Conservation (phyloP, 2,113 vertebrate species). For the Nibea albiflora region DNA sequence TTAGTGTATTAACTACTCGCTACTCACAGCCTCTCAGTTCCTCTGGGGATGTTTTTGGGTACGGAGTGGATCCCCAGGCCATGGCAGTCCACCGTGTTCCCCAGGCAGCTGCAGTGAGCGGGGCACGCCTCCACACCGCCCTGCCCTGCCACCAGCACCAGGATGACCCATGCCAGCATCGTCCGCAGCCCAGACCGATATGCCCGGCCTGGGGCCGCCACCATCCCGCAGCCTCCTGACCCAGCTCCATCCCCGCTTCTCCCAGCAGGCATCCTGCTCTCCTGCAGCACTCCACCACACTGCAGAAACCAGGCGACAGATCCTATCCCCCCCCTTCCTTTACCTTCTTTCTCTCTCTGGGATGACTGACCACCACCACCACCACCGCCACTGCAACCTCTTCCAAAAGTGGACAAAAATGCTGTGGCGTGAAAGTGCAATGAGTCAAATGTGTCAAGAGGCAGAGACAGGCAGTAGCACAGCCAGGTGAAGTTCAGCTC, state of each 20-base stretch:
- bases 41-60: constrained; percentile 91
- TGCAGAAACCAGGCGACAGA: constrained; percentile 44
- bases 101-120: constrained; percentile 90
- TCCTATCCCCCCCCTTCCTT: not conserved
- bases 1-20: not conserved
- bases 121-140: constrained; percentile 84
- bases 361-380: constrained; percentile 2
- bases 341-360: not conserved
- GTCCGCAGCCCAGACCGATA: constrained; percentile 40
- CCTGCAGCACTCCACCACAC: constrained; percentile 38
- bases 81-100: constrained; percentile 93
- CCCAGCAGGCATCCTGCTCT: constrained; percentile 61
- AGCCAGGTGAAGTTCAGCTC: constrained; percentile 60
- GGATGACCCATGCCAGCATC: constrained; percentile 75
- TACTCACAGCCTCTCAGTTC: constrained; percentile 93
- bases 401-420: constrained; percentile 28
- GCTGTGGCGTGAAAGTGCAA: not conserved
- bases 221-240: constrained; percentile 44
- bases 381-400: not conserved
- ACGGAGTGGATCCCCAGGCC: constrained; percentile 88
- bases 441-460: not conserved
- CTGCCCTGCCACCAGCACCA: constrained; percentile 68
- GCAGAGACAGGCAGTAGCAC: constrained; percentile 15
- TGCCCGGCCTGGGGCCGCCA: constrained; percentile 53
- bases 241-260: constrained; percentile 44